These are phyloP conservation scores for Florisuga fusca DNA, from an alignment of 2,797 vertebrate species.

Conservation along the genomic window DNA sequence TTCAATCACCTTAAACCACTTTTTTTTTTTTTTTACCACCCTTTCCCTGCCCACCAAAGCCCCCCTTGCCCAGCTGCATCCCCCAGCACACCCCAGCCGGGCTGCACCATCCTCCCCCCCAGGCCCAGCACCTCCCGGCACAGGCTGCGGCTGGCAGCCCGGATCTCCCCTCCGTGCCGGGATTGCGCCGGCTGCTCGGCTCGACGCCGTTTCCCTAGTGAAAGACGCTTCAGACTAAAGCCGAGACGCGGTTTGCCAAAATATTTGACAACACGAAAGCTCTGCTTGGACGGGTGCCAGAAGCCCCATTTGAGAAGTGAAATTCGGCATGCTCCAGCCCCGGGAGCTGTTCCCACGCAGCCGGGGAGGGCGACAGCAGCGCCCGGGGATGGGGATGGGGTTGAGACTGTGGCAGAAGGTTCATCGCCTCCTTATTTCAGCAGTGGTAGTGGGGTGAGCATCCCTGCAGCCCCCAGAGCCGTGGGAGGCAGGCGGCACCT, in stretches of 20 bases:
- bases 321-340: constrained; percentile 31
- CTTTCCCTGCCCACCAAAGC: not conserved
- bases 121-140: accelerated
- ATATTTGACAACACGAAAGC: constrained; percentile 67
- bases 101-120: not conserved
- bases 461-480: accelerated
- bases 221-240: constrained; percentile 57
- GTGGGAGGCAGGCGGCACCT: not conserved
- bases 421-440: accelerated
- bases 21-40: not conserved
- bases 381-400: not conserved
- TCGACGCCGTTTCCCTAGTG: not conserved
- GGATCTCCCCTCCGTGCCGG: accelerated
- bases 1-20: constrained; percentile 20
- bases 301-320: constrained; percentile 31
- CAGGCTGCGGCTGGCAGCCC: not conserved
- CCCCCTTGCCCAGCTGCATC: not conserved
- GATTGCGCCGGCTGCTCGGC: not conserved
- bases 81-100: not conserved
- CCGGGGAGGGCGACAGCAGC: not conserved
- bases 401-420: not conserved
- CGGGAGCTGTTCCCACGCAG: not conserved
- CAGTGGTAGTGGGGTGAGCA: not conserved
- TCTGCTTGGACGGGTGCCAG: constrained; percentile 15
- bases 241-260: constrained; percentile 67